Evolutionary conservation across 2,888 invertebrate genomes (phyloP).

Genomic region (Nephrotoma guestfalica): DNA sequence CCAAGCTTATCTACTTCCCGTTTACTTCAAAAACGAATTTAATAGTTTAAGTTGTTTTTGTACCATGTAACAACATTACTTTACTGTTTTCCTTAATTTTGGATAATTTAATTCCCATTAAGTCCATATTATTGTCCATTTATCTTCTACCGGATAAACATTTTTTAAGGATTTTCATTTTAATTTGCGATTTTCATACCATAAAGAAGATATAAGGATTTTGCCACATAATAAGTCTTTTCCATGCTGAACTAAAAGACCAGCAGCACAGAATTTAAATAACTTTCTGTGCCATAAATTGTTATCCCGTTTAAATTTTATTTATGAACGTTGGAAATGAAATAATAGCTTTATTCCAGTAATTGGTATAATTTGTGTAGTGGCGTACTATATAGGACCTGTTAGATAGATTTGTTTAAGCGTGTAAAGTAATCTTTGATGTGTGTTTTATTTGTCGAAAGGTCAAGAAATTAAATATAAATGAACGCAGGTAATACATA

Average conservation of each 20-base stretch:
- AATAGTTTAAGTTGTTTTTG: too few species aligned
- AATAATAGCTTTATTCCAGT: too few species aligned
- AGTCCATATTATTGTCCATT: background rate
- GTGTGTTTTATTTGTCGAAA: too few species aligned
- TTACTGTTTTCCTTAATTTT: background rate
- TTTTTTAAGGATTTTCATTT: background rate
- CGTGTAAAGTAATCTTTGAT: too few species aligned
- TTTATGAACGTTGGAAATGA: background rate
- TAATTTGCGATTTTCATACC: background rate
- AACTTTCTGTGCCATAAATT: background rate
- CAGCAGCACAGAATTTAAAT: background rate
- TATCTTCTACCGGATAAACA: background rate
- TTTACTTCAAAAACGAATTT: too few species aligned
- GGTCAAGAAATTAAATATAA: too few species aligned
- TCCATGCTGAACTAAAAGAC: background rate
- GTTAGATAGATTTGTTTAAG: too few species aligned
- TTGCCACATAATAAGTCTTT: background rate
- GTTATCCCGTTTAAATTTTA: background rate
- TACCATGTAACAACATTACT: too few species aligned
- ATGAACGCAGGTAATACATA: too few species aligned
- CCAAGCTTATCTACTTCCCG: too few species aligned
- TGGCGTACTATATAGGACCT: too few species aligned
- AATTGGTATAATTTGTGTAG: too few species aligned
- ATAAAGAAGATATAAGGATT: background rate
- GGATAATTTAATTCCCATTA: background rate